Conservation (phyloP, 2,797 vertebrate species). For the Kryptolebias ocellatus region DNA sequence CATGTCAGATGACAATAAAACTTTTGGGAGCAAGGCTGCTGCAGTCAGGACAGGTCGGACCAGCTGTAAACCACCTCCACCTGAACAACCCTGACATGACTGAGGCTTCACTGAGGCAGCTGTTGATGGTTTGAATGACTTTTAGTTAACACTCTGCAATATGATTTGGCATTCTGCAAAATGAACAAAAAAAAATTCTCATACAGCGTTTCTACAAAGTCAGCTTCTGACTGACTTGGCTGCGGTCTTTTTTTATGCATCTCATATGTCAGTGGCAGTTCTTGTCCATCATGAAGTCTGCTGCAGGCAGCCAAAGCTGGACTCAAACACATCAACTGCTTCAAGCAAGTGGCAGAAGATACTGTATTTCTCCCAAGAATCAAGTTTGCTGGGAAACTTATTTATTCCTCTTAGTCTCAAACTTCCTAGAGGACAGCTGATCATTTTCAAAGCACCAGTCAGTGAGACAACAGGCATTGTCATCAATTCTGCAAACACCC, state of each 20-base stretch:
- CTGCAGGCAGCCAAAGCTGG: constrained; percentile 5
- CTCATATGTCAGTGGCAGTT: background rate
- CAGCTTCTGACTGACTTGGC: background rate
- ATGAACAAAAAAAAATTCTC: background rate
- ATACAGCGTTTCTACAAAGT: background rate
- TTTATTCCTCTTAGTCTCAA: background rate
- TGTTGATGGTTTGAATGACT: no score
- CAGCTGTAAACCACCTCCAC: no score
- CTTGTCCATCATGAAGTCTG: background rate
- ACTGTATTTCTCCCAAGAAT: background rate
- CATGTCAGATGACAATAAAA: no score
- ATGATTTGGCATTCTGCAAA: constrained; percentile 5
- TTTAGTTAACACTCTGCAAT: no score
- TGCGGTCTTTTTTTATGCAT: background rate
- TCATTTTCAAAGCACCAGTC: no score
- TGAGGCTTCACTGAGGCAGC: no score
- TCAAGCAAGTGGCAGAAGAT: no score
- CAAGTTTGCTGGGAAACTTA: background rate
- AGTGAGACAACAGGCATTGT: background rate
- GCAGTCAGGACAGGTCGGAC: no score
- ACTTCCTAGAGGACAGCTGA: background rate
- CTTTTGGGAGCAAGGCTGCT: no score
- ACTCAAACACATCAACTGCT: background rate
- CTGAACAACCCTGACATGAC: no score
- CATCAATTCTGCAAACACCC: no score